Conservation (phyloP, 2,888 invertebrate genomes). For the Acanthoscelides obtectus region DNA sequence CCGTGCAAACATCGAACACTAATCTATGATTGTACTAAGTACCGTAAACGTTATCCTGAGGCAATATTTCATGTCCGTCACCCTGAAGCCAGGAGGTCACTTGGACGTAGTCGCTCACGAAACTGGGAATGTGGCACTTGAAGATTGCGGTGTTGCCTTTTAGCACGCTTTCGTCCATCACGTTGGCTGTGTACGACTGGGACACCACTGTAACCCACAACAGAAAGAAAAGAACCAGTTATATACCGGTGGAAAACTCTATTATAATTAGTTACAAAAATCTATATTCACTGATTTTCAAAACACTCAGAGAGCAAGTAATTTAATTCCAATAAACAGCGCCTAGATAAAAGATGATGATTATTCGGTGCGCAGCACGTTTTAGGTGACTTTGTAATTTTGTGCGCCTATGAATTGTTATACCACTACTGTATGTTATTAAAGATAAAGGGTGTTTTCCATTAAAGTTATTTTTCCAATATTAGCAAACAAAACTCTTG, state of each 20-base stretch:
- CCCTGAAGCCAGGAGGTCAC: slow-evolving; percentile 84
- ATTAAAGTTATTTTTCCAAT: too few relatives aligned
- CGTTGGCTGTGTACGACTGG: slow-evolving; percentile 84
- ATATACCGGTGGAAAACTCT: background rate
- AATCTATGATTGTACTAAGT: slow-evolving; percentile 6
- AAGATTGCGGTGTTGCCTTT: slow-evolving; percentile 86
- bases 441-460: too few relatives aligned
- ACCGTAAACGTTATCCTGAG: slow-evolving; percentile 20
- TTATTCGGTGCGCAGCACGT: too few relatives aligned
- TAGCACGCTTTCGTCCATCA: slow-evolving; percentile 89
- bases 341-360: too few relatives aligned
- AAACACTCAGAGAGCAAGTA: too few relatives aligned
- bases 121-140: slow-evolving; percentile 91
- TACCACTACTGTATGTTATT: too few relatives aligned
- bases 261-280: too few relatives aligned
- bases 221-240: background rate
- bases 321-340: too few relatives aligned
- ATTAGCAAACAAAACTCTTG: too few relatives aligned
- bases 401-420: too few relatives aligned
- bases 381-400: too few relatives aligned
- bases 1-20: background rate
- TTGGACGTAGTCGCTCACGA: slow-evolving; percentile 84
- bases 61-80: slow-evolving; percentile 51
- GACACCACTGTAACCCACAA: slow-evolving; percentile 72
- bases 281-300: too few relatives aligned